Evolutionary conservation across 2,888 invertebrate genomes (phyloP), one percentile per base, ranked within the genome.

Genomic region (Kryphioiulus occultus): DNA sequence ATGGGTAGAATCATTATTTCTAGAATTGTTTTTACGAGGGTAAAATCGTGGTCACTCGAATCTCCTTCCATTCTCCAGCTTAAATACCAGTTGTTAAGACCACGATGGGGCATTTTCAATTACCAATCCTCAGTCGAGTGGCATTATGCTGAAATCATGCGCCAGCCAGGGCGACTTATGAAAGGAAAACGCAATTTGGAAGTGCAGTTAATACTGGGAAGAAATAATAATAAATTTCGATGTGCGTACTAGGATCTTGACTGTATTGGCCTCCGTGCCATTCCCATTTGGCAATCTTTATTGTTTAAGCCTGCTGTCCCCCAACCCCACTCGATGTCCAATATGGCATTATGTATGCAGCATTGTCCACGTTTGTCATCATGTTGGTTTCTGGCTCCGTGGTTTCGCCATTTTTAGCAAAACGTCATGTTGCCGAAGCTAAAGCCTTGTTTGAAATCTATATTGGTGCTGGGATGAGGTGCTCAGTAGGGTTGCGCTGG

Each of bases 211-310:
- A 68, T 68, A 68, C 22, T 26, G 5, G 68, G 26, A 26, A 68
- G 68, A 68, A 68, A 68, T 68, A 68, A 68, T 68, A 68, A 68
- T 68, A 68, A 68, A 68, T 68, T 68, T 68, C 68, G 68, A 68
- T 68, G 68, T 68, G 68, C 26, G 68, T 26, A 0, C 68, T 26
- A 26, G 68, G 68, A 26, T 22, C 68, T 68, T 26, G 68, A 44
- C 44, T 44, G 44, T 10, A 44, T 44, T 44, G 44, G 44, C 44
- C 44, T 68, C 10, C 26, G 9, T 68, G 26, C 68, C 26, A 19
- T 19, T 26, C 68, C 68, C 68, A 22, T 26, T 26, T 68, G n/a
- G 10, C 68, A 68, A 68, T 68, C 68, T 68, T 68, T 19, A 26
- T 22, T 26, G 22, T 68, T 68, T 44, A 44, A 44, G 44, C 15